Percentiles rank a stretch among this genome's conserved stretches.
Evolutionary conservation across 2,888 invertebrate genomes (phyloP).

Genomic region (Drosophila subquinaria): DNA sequence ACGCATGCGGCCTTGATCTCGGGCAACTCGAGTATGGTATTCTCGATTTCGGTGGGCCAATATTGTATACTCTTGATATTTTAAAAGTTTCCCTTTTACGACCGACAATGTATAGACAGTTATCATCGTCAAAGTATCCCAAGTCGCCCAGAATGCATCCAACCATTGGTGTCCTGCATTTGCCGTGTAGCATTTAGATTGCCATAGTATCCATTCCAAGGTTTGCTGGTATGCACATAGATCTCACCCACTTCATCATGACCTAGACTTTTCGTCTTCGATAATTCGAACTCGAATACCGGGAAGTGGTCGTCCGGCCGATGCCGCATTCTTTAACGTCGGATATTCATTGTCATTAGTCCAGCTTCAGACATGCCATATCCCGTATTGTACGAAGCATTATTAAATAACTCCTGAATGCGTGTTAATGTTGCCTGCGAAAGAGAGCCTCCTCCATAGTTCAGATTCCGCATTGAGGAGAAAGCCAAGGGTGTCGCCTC

Average conservation of each 20-base stretch:
- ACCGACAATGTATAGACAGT: constrained; percentile 71
- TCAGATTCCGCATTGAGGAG: constrained; percentile 47
- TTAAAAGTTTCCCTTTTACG: constrained; percentile 81
- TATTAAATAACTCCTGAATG: constrained; percentile 39
- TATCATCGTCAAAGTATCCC: constrained; percentile 80
- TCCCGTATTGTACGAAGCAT: constrained; percentile 44
- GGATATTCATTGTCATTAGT: constrained; percentile 45
- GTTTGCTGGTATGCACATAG: constrained; percentile 44
- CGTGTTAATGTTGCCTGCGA: constrained; percentile 34
- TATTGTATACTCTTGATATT: constrained; percentile 67
- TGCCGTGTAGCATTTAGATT: constrained; percentile 65
- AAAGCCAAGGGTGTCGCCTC: constrained; percentile 45
- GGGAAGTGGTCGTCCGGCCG: constrained; percentile 66
- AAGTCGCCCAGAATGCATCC: constrained; percentile 82
- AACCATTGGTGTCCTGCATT: constrained; percentile 70
- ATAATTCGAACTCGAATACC: constrained; percentile 68
- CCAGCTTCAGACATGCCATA: constrained; percentile 70
- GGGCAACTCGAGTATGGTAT: constrained; percentile 64
- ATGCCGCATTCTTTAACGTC: constrained; percentile 44
- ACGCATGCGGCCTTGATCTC: constrained; percentile 74
- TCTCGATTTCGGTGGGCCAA: constrained; percentile 77
- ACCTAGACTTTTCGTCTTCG: constrained; percentile 64
- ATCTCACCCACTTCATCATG: constrained; percentile 78
- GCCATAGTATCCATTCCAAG: constrained; percentile 80
- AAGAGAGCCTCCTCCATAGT: constrained; percentile 55